Evolutionary conservation across 2,113 vertebrate species (phyloP), one percentile per base, ranked within the genome.

Genomic region (Sturnira hondurensis): DNA sequence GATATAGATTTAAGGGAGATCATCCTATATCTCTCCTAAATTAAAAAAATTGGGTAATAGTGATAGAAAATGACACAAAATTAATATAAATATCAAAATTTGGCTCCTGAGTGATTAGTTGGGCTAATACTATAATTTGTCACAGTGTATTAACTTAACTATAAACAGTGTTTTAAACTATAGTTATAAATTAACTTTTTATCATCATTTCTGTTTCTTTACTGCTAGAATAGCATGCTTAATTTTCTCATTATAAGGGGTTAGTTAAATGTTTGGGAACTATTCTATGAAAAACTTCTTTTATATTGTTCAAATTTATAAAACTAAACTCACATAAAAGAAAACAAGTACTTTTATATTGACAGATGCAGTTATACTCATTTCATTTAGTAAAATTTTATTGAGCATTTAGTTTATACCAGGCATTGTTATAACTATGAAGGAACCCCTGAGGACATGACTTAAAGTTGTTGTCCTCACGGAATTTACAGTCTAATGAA

Each of bases 141-240:
- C 78, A 43, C 38, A 91, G 10, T n/a, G 16, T 63, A n/a, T 61
- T 70, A 81, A 61, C 14, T 61, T 70, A 81, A 61, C 14, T 33
- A 17, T 33, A 81, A 87, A n/a, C 15, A 93, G n/a, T 63, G 63
- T 81, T 88, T 93, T 65, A 93, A 93, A 88, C 43, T 65, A 11
- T 63, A 73, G 28, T 54, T 82, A 50, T 67, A 76, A 43, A 28
- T 67, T 61, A 71, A 43, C 38, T 86, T 19, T 68, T 19, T 84
- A 45, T 11, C 11, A 4, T 78, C 15, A 43, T 56, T 26, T 71
- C 41, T 63, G 19, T 89, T 84, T 82, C 82, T 86, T 24, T 82
- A 58, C 58, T 82, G 17, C 45, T 76, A 67, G 36, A 74, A 68
- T 58, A 67, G 2, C 5, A 7, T 77, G 13, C 20, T 81, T 77